Percentiles rank a stretch among this genome's conserved stretches.
Conservation (phyloP, 2,113 vertebrate genomes). For the Caracal caracal region DNA sequence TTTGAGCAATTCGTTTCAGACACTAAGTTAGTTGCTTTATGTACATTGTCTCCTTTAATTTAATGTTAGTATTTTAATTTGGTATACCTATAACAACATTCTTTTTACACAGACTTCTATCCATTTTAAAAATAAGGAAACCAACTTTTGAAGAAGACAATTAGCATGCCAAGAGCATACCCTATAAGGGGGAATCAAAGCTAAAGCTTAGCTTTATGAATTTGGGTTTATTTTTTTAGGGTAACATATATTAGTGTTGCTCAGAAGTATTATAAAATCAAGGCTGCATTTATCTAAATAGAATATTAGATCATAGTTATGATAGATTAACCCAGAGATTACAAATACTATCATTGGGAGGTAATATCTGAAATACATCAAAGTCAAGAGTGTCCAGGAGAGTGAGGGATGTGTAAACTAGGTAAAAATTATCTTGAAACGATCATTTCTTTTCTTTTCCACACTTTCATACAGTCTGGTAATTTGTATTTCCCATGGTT, state of each 20-base stretch:
- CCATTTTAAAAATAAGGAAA: neutral
- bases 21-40: neutral
- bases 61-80: slow-evolving; percentile 14
- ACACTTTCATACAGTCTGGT: neutral
- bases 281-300: neutral
- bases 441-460: neutral
- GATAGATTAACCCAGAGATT: neutral
- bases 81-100: neutral
- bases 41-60: neutral
- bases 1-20: neutral
- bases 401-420: neutral
- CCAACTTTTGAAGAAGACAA: neutral
- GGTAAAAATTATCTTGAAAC: neutral
- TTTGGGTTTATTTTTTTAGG: neutral
- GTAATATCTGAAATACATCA: neutral
- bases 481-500: neutral
- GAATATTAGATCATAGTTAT: neutral
- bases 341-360: neutral
- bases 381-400: neutral
- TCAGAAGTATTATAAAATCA: neutral
- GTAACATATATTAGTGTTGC: neutral
- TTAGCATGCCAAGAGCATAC: neutral
- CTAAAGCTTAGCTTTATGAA: neutral
- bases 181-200: neutral
- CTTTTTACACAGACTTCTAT: neutral